Evolutionary conservation across 2,113 vertebrate species (phyloP).

Genomic region (Delphinus delphis): DNA sequence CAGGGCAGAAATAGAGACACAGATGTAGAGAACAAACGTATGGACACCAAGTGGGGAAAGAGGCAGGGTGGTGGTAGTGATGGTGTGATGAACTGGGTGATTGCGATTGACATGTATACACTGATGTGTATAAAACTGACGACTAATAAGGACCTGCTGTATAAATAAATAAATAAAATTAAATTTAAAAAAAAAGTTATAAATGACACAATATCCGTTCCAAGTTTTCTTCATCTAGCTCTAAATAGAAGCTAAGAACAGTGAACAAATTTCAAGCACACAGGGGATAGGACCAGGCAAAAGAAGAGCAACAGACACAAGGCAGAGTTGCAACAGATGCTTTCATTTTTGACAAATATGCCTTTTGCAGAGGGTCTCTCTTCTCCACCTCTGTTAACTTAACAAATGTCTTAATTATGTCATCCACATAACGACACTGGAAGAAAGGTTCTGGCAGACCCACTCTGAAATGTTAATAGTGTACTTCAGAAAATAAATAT

Average conservation of each 20-base stretch:
- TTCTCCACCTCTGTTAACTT: slow-evolving; percentile 5
- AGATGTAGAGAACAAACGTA: too few relatives aligned
- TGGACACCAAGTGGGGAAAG: too few relatives aligned
- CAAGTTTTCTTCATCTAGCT: background rate
- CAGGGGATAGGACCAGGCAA: background rate
- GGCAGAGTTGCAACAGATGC: background rate
- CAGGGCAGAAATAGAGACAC: too few relatives aligned
- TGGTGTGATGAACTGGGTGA: too few relatives aligned
- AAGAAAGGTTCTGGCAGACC: slow-evolving; percentile 67
- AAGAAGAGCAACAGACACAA: background rate
- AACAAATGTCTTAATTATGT: slow-evolving; percentile 63
- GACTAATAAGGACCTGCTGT: too few relatives aligned
- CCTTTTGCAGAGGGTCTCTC: background rate
- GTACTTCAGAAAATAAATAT: slow-evolving; percentile 77
- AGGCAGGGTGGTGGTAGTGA: too few relatives aligned
- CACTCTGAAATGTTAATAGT: slow-evolving; percentile 78
- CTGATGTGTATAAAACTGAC: too few relatives aligned
- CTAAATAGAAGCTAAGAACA: background rate
- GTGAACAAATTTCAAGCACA: background rate
- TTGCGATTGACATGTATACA: too few relatives aligned
- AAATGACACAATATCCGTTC: background rate
- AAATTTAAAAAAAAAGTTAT: slow-evolving; percentile 16
- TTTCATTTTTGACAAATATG: background rate
- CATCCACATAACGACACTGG: slow-evolving; percentile 55
- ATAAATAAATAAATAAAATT: background rate